These are phyloP conservation scores for Irena cyanogastra DNA, from an alignment of 2,113 vertebrate species.

Conservation along the genomic window DNA sequence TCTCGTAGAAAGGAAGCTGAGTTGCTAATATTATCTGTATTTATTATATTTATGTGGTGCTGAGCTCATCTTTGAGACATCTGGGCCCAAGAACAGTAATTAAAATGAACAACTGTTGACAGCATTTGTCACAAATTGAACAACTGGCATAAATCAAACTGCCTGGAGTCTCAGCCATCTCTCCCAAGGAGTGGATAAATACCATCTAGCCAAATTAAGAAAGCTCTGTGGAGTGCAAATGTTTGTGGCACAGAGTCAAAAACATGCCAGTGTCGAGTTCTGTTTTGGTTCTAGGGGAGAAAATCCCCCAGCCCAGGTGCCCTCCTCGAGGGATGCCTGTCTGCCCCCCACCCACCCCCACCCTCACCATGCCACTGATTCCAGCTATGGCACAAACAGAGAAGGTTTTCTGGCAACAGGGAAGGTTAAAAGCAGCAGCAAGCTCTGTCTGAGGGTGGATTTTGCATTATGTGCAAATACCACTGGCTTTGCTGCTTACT, in stretches of 20 bases:
- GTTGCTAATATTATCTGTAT: conserved; percentile 43
- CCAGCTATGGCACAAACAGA: background rate
- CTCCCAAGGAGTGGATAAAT: conserved; percentile 52
- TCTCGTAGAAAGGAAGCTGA: background rate
- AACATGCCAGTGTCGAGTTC: background rate
- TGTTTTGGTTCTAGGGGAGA: background rate
- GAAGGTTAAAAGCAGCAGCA: background rate
- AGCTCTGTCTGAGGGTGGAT: background rate
- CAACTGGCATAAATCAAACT: conserved; percentile 64
- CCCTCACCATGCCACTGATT: background rate
- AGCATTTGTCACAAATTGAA: conserved; percentile 66
- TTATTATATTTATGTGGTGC: conserved; percentile 49
- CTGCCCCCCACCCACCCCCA: background rate
- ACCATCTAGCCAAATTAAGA: conserved; percentile 59
- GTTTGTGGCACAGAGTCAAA: conserved; percentile 27
- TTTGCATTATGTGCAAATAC: background rate
- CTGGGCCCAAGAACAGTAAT: conserved; percentile 49
- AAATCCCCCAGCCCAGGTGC: background rate
- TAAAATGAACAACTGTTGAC: conserved; percentile 65
- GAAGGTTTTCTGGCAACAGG: background rate
- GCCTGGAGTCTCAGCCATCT: conserved; percentile 29
- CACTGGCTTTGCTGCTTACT: background rate
- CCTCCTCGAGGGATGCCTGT: background rate
- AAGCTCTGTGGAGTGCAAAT: conserved; percentile 43
- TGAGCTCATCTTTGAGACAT: conserved; percentile 61